Evolutionary conservation across 2,888 invertebrate species (phyloP), one percentile per base, ranked within the genome.

Genomic region (Pammene fasciana): DNA sequence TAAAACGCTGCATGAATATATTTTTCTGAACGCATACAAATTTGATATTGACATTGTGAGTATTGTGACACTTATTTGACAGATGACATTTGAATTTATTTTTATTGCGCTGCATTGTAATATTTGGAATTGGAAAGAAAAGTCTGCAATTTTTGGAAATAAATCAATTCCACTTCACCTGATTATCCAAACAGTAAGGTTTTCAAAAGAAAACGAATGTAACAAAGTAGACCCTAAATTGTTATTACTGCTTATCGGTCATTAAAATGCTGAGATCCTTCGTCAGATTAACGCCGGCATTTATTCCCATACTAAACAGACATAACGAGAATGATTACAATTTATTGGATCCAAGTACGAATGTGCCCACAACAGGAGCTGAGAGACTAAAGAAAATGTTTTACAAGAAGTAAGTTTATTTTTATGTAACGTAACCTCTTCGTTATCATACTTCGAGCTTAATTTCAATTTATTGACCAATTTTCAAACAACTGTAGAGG

Each of bases 351-450:
- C 70, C 60, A 16, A 70, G n/a, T 26, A 43, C 55, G 26, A 61
- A 68, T 59, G 43, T 68, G 5, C 76, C 81, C 14, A 79, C 86
- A 76, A 89, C 89, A 41, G 94, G 94, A 43, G 89, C 89, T 86
- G 92, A 92, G 0, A 84, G 94, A 77, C 83, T 94, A 0, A 90
- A 89, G 75, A 76, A 78, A 73, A 93, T 94, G 89, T 94, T 89
- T 75, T 73, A 76, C 36, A 82, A 72, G 73, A 87, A 89, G 94
- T 94, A 86, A 86, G 92, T 84, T 45, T n/a, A 41, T 38, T 65
- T n/a, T 68, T 57, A 52, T 52, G 41, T 62, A 62, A 52, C 38
- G 16, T 62, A 62, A 62, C 62, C 62, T 62, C 52, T 14, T 38
- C 70, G 68, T 65, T 43, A 9, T 43, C 11, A 11, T 5, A 2